These are phyloP conservation scores for Onychomys torridus DNA, from an alignment of 2,797 vertebrate species.

Conservation along the genomic window DNA sequence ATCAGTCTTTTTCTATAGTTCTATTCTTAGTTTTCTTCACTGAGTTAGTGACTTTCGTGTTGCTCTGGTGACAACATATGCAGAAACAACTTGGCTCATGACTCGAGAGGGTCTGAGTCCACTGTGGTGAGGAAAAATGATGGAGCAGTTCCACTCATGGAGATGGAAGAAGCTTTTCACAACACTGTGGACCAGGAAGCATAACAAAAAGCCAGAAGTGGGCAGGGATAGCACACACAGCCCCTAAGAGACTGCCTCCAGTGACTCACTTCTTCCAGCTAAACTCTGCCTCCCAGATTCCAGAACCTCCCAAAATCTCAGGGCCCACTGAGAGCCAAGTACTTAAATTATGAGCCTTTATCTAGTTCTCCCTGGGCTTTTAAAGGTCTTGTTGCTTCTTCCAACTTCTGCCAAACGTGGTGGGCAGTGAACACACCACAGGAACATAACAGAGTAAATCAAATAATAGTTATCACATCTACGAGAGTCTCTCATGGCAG, in stretches of 20 bases:
- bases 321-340: background rate
- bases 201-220: background rate
- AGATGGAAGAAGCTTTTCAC: background rate
- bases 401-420: background rate
- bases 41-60: background rate
- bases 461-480: background rate
- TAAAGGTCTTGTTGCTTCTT: background rate
- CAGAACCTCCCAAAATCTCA: background rate
- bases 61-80: background rate
- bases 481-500: background rate
- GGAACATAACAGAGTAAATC: constrained; percentile 37
- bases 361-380: background rate
- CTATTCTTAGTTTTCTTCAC: background rate
- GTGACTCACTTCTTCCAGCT: background rate
- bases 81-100: background rate
- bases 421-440: background rate
- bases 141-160: background rate
- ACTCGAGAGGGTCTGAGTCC: background rate
- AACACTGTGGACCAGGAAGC: background rate
- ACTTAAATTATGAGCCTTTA: background rate
- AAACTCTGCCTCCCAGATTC: background rate
- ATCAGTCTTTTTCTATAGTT: background rate
- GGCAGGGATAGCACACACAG: too few relatives aligned
- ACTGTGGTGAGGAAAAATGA: background rate
- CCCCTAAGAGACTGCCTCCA: background rate